These are phyloP conservation scores for Zaprionus kolodkinae DNA, from an alignment of 1,140 invertebrate species.

Conservation along the genomic window DNA sequence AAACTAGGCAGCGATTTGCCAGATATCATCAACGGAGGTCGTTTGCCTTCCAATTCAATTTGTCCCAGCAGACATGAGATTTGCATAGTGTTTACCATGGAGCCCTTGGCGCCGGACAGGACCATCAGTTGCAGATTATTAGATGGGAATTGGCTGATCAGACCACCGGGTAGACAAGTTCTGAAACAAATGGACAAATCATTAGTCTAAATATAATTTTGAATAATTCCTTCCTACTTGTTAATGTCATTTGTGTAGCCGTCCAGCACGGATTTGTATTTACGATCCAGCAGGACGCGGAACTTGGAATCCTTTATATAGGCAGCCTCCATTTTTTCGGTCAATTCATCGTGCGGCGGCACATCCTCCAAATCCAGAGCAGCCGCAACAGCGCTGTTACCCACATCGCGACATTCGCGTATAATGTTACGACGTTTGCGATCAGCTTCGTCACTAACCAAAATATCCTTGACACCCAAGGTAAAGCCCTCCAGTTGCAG, in stretches of 20 bases:
- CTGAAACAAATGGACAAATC: constrained; percentile 42
- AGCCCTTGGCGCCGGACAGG: constrained; percentile 98
- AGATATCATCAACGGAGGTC: constrained; percentile 97
- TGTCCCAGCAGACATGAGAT: constrained; percentile 98
- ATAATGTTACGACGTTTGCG: constrained; percentile 90
- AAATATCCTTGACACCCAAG: constrained; percentile 97
- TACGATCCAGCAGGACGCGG: constrained; percentile 91
- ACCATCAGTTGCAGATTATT: constrained; percentile 99
- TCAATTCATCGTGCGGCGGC: constrained; percentile 86
- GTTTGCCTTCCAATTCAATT: constrained; percentile 98
- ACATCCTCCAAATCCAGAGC: constrained; percentile 88
- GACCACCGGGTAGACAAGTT: constrained; percentile 91
- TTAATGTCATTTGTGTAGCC: constrained; percentile 96
- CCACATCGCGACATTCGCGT: constrained; percentile 86
- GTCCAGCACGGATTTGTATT: constrained; percentile 94
- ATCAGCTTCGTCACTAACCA: constrained; percentile 91
- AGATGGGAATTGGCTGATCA: constrained; percentile 94
- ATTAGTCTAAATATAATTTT: not conserved
- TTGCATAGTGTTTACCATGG: constrained; percentile 97
- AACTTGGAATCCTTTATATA: constrained; percentile 91
- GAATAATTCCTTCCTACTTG: constrained; percentile 85
- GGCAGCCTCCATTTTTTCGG: constrained; percentile 89
- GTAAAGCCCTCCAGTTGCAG: constrained; percentile 97
- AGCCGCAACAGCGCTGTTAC: constrained; percentile 87
- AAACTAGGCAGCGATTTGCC: constrained; percentile 96